Base-by-base conservation (phyloP, 1,140 invertebrate genomes). In the Copidosoma floridanum region DNA sequence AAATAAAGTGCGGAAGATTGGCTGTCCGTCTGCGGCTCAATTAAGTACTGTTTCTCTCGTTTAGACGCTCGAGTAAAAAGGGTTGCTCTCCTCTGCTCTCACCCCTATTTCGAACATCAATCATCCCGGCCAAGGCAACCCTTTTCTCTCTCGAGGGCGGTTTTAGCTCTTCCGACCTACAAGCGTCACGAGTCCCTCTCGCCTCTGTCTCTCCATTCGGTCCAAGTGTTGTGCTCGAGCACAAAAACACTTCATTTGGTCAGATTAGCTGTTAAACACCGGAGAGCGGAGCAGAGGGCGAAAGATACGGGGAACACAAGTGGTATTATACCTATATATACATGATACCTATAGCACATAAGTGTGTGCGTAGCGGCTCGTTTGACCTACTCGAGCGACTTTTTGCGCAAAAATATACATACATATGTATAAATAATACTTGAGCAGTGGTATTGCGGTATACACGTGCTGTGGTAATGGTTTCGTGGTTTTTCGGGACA, bases 181-280 rank as follows among this genome's bases (percentile, higher is more conserved):
- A n/a, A n/a, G n/a, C n/a, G n/a, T n/a, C n/a, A n/a, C n/a, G n/a
- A n/a, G n/a, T n/a, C n/a, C 4, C 16, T 16, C 10, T 16, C 10
- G 38, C 37, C 38, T 32, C 24, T 21, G 29, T 32, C 29, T 75
- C 75, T 76, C 73, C 63, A 78, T 78, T 78, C 69, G 76, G 73
- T 72, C 72, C 65, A 77, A 79, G 78, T 80, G 76, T 79, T 79
- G 78, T 80, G 78, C 72, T 79, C 77, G 77, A 78, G 78, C 71
- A 79, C 77, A 80, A 79, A 80, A 80, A 80, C 77, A 80, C 78
- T 80, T 79, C 78, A 79, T 80, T 80, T 79, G 78, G n/a, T 72
- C 70, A 75, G 77, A 79, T 80, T 80, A 80, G 77, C 77, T 78
- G 77, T 77, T 80, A 79, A 80, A 79, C 75, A 77, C 71, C 71